Conservation (phyloP, 2,888 invertebrate genomes). For the Ditylenchus weischeri region DNA sequence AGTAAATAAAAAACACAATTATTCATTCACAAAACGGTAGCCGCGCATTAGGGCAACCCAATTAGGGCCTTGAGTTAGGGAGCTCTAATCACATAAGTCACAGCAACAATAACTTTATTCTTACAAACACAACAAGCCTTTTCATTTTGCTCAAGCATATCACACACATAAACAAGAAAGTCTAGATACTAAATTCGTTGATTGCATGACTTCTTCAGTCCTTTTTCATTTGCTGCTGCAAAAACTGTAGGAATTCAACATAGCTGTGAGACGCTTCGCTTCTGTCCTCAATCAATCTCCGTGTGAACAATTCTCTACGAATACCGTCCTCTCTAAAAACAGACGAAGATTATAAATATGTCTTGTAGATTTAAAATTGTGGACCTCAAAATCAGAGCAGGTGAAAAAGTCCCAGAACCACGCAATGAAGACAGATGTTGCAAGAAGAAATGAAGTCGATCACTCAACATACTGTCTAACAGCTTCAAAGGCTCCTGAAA, state of each 20-base stretch:
- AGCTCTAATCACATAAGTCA: too few relatives aligned
- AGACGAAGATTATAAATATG: background rate
- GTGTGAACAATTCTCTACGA: slow-evolving; percentile 75
- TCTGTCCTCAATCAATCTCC: slow-evolving; percentile 87
- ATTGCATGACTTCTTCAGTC: too few relatives aligned
- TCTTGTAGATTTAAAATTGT: background rate
- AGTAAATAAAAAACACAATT: too few relatives aligned
- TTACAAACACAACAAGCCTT: too few relatives aligned
- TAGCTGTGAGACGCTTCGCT: slow-evolving; percentile 90
- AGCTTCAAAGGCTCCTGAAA: slow-evolving; percentile 29
- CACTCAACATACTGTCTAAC: slow-evolving; percentile 25
- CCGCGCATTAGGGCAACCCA: too few relatives aligned
- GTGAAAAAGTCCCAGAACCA: slow-evolving; percentile 29
- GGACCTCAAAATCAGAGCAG: slow-evolving; percentile 35
- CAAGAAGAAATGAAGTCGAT: slow-evolving; percentile 31
- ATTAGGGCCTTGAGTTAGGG: too few relatives aligned
- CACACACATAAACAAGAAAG: too few relatives aligned
- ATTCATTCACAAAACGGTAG: too few relatives aligned
- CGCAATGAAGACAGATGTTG: slow-evolving; percentile 24
- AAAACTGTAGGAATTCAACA: slow-evolving; percentile 93
- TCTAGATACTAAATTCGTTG: too few relatives aligned
- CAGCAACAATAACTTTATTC: too few relatives aligned
- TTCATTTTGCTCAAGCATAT: too few relatives aligned
- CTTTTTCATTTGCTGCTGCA: slow-evolving; percentile 40
- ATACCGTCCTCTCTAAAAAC: slow-evolving; percentile 83